These are phyloP conservation scores for Pardalotus punctatus DNA, from an alignment of 2,113 vertebrate genomes.

Conservation along the genomic window DNA sequence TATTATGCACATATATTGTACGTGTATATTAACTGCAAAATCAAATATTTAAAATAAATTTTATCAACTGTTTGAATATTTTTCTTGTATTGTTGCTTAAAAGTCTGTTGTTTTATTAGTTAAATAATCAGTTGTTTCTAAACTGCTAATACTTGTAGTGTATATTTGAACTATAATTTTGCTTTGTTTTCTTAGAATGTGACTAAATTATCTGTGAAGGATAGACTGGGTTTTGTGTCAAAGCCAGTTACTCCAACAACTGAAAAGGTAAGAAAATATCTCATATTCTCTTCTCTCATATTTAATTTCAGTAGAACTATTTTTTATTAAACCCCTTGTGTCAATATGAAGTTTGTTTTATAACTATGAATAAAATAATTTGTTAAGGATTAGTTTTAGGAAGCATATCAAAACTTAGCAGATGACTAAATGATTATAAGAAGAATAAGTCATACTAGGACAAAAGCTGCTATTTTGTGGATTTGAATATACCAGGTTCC, in stretches of 20 bases:
- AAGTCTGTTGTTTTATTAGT: neutral
- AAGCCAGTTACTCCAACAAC: conserved; percentile 82
- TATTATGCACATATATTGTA: neutral
- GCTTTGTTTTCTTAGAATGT: conserved; percentile 78
- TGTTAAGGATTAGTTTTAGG: neutral
- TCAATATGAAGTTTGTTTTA: neutral
- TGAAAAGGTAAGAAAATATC: conserved; percentile 84
- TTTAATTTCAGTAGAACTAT: neutral
- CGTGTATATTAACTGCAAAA: neutral
- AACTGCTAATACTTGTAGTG: neutral
- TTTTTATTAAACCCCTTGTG: neutral
- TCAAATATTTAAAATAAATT: neutral
- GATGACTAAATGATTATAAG: neutral
- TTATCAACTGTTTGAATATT: neutral
- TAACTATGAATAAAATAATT: neutral
- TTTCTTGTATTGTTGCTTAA: neutral
- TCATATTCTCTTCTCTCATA: neutral
- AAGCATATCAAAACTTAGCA: neutral
- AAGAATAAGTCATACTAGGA: neutral
- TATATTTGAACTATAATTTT: conserved; percentile 45
- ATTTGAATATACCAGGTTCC: neutral
- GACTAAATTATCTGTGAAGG: conserved; percentile 88
- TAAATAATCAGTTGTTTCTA: neutral
- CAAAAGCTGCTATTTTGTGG: neutral
- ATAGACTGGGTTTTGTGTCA: conserved; percentile 87